Conservation (phyloP, 2,888 invertebrate species). For the Agrotis clavis region DNA sequence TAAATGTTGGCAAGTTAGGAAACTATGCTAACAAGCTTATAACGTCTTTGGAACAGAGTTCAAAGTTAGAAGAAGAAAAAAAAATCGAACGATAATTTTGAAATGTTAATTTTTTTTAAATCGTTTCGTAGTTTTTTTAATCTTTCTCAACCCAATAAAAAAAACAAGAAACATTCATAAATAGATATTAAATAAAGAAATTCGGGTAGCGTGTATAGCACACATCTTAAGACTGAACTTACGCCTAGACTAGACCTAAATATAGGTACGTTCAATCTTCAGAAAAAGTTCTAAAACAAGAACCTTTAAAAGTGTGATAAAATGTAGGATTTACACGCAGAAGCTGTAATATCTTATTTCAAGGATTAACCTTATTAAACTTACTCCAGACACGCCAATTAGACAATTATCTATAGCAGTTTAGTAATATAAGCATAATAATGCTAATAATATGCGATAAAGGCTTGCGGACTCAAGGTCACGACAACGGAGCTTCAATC, state of each 20-base stretch:
- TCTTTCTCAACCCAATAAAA: too few species aligned
- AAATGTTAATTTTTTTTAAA: too few species aligned
- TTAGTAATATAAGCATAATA: slow-evolving; percentile 19
- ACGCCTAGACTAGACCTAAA: background rate
- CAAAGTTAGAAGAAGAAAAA: too few species aligned
- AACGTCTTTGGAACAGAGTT: background rate
- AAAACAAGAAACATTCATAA: background rate
- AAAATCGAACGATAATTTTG: too few species aligned
- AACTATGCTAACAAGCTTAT: background rate
- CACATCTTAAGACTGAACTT: background rate
- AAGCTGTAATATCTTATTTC: background rate
- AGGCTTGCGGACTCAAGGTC: slow-evolving; percentile 39
- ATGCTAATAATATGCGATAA: slow-evolving; percentile 34
- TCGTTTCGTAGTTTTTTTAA: too few species aligned
- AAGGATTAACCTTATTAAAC: slow-evolving; percentile 10
- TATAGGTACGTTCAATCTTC: background rate
- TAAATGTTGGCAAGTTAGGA: background rate
- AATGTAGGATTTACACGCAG: background rate
- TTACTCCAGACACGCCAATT: slow-evolving; percentile 30
- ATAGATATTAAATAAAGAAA: background rate
- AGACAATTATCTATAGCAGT: slow-evolving; percentile 30
- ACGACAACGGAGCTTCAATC: slow-evolving; percentile 12
- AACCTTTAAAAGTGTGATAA: background rate
- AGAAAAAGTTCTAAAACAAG: background rate
- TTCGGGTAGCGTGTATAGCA: background rate